phyloP scores from a whole-genome alignment of 1,140 invertebrate genomes.

The Oryctes rhinoceros region DNA sequence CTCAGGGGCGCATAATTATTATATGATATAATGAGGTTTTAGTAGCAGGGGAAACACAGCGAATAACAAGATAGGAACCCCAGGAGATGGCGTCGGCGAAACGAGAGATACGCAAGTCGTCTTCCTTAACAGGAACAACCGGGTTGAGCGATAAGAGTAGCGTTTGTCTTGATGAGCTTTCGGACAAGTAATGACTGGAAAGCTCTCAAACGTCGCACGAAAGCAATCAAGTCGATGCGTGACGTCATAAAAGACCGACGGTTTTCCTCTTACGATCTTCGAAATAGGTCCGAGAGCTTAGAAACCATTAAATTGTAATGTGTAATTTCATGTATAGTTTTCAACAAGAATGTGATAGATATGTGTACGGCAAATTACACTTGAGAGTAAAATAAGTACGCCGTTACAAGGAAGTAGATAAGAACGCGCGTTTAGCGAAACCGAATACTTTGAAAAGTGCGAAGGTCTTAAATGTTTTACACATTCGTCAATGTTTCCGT shows the following conservation, averaged over 20 bases:
- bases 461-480: too few relatives aligned
- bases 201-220: constrained; percentile 1
- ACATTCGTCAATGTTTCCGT: too few relatives aligned
- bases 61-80: not conserved
- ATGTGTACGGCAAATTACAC: too few relatives aligned
- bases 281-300: not conserved
- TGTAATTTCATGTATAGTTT: constrained; percentile 8
- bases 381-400: too few relatives aligned
- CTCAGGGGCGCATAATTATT: too few relatives aligned
- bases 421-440: too few relatives aligned
- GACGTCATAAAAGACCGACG: constrained; percentile 47
- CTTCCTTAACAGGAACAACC: not conserved
- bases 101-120: constrained; percentile 2
- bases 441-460: too few relatives aligned
- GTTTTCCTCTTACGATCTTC: not conserved
- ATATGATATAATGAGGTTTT: not conserved
- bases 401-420: too few relatives aligned
- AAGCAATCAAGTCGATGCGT: constrained; percentile 53
- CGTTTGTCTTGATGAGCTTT: constrained; percentile 21
- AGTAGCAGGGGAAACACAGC: not conserved
- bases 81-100: not conserved
- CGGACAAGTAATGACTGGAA: constrained; percentile 21
- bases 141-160: constrained; percentile 8
- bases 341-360: constrained; percentile 3
- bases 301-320: constrained; percentile 4